Evolutionary conservation across 2,797 vertebrate species (phyloP).

Genomic region (Gallinago solitaria): DNA sequence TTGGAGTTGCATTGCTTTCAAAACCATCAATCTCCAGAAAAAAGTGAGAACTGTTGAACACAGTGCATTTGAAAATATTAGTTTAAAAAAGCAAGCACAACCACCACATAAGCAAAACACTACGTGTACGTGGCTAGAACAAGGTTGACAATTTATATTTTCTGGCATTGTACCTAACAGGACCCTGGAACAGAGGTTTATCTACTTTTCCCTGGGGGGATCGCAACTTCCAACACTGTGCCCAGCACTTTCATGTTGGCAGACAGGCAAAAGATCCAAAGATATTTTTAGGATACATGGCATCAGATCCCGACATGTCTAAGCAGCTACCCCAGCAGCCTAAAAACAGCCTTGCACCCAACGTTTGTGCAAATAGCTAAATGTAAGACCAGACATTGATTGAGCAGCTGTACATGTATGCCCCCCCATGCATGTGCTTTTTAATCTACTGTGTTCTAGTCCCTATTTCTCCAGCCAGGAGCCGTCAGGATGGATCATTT

Average conservation of each 20-base stretch:
- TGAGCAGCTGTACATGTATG: neutral
- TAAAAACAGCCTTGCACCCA: neutral
- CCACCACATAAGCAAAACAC: neutral
- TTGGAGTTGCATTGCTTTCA: slow-evolving; percentile 70
- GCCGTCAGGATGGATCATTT: neutral
- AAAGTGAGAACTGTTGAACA: slow-evolving; percentile 76
- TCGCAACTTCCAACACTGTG: neutral
- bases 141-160: neutral
- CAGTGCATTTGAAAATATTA: neutral
- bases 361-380: neutral
- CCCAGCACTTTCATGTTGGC: neutral
- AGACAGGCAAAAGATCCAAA: neutral
- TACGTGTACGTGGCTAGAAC: rapidly evolving
- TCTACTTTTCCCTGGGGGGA: neutral
- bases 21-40: slow-evolving; percentile 82
- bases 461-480: neutral
- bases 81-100: neutral
- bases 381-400: neutral
- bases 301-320: neutral
- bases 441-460: neutral
- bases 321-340: neutral
- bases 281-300: neutral
- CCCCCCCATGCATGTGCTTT: no score
- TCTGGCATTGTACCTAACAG: neutral
- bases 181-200: neutral